Percentiles rank a stretch among this genome's conserved stretches.
Evolutionary conservation across 2,888 invertebrate genomes (phyloP).

Genomic region (Dilophus febrilis): DNA sequence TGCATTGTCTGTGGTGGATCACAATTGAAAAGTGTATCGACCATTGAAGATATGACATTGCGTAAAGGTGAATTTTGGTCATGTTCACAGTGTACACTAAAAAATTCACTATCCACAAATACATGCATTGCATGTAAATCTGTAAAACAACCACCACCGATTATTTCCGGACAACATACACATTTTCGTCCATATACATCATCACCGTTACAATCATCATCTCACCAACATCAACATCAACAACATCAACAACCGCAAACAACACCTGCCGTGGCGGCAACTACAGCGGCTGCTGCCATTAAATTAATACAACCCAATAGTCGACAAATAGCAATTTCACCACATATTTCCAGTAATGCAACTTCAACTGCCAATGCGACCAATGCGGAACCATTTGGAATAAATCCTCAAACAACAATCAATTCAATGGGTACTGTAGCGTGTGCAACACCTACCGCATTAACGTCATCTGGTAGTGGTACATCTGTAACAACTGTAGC

Average conservation of each 20-base stretch:
- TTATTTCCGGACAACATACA: constrained; percentile 21
- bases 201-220: constrained; percentile 7
- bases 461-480: constrained; percentile 2
- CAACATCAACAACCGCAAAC: background rate
- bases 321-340: background rate
- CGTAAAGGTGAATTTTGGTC: constrained; percentile 61
- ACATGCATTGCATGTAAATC: constrained; percentile 65
- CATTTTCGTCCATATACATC: constrained; percentile 19
- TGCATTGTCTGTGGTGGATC: constrained; percentile 84
- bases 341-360: background rate
- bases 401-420: too few species aligned
- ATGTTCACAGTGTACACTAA: constrained; percentile 65
- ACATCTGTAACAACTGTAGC: background rate
- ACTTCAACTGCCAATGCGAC: background rate
- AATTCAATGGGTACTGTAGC: too few species aligned
- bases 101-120: constrained; percentile 51
- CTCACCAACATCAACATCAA: too few species aligned
- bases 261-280: background rate
- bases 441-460: too few species aligned
- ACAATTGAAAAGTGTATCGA: constrained; percentile 48
- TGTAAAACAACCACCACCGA: constrained; percentile 28
- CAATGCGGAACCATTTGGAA: too few species aligned
- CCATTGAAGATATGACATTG: constrained; percentile 47
- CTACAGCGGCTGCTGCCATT: too few species aligned
- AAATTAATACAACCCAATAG: background rate